A percentile compares a stretch with the other conserved stretches of the same genome.
Evolutionary conservation across 2,113 vertebrate species (phyloP).

Genomic region (Scopus umbretta): DNA sequence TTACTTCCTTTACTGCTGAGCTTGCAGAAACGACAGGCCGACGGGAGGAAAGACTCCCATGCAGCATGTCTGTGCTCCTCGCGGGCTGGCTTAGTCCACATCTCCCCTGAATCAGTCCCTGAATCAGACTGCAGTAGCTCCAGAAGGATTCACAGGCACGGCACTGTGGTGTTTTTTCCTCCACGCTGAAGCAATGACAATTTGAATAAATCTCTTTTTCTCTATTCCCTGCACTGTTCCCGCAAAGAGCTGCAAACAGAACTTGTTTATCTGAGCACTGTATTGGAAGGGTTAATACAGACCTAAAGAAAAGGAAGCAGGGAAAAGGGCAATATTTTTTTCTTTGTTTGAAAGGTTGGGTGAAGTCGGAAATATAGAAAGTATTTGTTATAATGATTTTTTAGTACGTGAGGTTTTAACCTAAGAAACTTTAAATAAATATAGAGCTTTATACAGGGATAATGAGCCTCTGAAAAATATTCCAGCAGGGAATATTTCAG

Average conservation of each 20-base stretch:
- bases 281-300: neutral
- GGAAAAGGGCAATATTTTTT: neutral
- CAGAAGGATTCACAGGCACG: neutral
- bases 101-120: neutral
- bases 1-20: neutral
- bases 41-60: neutral
- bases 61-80: neutral
- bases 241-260: neutral
- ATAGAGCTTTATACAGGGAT: neutral
- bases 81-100: fast-evolving
- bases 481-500: neutral
- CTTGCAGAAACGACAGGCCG: neutral
- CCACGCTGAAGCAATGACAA: fast-evolving
- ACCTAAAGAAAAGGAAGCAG: neutral
- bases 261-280: neutral
- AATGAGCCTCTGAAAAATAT: neutral
- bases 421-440: neutral
- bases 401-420: neutral
- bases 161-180: neutral
- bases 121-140: neutral
- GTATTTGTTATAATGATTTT: neutral
- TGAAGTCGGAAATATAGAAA: neutral
- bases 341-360: neutral
- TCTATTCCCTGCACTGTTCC: neutral
- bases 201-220: neutral